Base-by-base conservation (phyloP, 1,140 invertebrate genomes). In the Drosophila bocki region DNA sequence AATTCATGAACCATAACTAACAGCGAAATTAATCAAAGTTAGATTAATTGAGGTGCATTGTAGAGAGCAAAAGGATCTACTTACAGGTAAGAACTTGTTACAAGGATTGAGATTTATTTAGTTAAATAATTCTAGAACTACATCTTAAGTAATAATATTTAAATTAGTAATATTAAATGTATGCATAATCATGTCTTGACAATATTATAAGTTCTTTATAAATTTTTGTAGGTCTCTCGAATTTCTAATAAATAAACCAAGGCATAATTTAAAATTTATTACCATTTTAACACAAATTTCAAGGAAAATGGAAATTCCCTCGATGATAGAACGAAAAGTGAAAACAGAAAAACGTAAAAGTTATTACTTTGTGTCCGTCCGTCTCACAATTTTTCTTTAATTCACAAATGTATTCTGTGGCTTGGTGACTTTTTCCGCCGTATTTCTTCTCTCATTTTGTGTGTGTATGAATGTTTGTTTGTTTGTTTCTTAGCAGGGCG, bases 361-460 rank as follows among this genome's bases (percentile, higher is more conserved):
- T 54, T 45, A 45, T 65, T 53, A 17, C 35, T 54, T 51, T 67
- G 39, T 37, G 48, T 26, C 33, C 58, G 59, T 53, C 45, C 63
- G 45, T 17, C 15, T 71, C 22, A 11, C n/a, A 37, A 39, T 39
- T 45, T 72, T 45, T 72, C 12, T 41, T 32, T 59, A 71, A 59
- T 72, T 72, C 69, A 33, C 39, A 69, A 69, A 68, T 67, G 53
- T 77, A 58, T 67, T 56, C 35, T 39, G 80, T 65, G 54, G 68
- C 71, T 74, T 80, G 54, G 67, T 60, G 68, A 74, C 58, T 67
- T 62, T 74, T 68, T 59, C 37, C 45, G 51, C 35, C 54, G 62
- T 42, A 7, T 35, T 32, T 74, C 44, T 61, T 69, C 63, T 51
- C 65, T 15, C 42, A 44, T 47, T 15, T 26, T 53, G 33, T 37